These are phyloP conservation scores for Mesoligia furuncula DNA, from an alignment of 2,888 invertebrate species.

Conservation along the genomic window DNA sequence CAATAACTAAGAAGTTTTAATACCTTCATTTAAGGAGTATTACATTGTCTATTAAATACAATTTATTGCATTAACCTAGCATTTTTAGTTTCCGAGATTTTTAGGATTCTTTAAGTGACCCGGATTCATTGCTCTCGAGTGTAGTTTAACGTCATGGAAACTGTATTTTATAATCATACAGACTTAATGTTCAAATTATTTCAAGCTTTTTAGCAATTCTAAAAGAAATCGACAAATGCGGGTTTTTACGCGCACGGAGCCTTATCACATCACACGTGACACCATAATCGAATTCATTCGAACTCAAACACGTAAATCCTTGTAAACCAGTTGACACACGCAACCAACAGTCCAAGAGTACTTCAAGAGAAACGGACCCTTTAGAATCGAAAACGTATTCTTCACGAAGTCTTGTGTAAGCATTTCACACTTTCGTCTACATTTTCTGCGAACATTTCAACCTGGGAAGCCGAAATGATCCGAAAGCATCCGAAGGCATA, in stretches of 20 bases:
- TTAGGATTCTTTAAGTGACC: too few relatives aligned
- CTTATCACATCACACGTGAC: conserved; percentile 18
- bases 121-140: too few relatives aligned
- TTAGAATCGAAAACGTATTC: conserved; percentile 53
- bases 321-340: conserved; percentile 52
- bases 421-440: conserved; percentile 53
- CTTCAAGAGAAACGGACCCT: conserved; percentile 50
- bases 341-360: conserved; percentile 36
- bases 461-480: conserved; percentile 39
- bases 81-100: too few relatives aligned
- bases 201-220: background rate
- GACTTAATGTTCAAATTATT: background rate
- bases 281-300: conserved; percentile 36
- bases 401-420: conserved; percentile 53
- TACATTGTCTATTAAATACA: too few relatives aligned
- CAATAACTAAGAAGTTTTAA: too few relatives aligned
- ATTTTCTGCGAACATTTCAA: conserved; percentile 54
- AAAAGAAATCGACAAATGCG: background rate
- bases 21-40: too few relatives aligned
- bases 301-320: conserved; percentile 43
- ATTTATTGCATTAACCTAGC: too few relatives aligned
- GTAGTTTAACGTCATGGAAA: background rate
- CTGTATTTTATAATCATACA: background rate
- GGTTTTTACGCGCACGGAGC: background rate
- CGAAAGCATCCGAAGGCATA: conserved; percentile 58